phyloP scores from a whole-genome alignment of 2,797 vertebrate species.

The Halcyon chelicuti region DNA sequence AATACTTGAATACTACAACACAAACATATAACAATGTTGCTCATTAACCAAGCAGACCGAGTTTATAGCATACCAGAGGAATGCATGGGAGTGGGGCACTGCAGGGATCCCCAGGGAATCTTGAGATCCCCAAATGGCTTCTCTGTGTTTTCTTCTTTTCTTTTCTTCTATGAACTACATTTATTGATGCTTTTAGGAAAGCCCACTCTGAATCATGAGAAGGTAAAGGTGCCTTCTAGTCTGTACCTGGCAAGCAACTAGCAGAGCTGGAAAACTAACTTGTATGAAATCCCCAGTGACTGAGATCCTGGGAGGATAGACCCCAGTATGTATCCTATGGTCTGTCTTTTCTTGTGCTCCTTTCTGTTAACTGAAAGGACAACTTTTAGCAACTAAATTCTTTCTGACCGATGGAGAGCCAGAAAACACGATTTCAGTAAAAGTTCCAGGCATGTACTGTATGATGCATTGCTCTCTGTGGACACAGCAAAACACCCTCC shows the following conservation, averaged over 20 bases:
- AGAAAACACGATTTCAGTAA: too few relatives aligned
- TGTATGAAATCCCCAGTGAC: background rate
- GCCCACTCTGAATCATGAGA: background rate
- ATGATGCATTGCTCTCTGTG: background rate
- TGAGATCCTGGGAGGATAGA: background rate
- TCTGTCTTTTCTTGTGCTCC: background rate
- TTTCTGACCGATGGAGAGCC: too few relatives aligned
- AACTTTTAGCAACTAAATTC: background rate
- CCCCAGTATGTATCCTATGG: rapidly evolving
- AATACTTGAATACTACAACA: background rate
- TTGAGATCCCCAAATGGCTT: background rate
- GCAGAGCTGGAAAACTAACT: background rate
- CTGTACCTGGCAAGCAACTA: background rate
- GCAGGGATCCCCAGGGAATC: background rate
- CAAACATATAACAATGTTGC: background rate
- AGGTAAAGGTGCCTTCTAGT: background rate
- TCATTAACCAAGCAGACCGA: background rate
- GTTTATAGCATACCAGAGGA: background rate
- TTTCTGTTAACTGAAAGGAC: background rate
- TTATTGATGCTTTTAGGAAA: background rate
- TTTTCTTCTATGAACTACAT: background rate
- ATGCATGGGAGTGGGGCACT: background rate
- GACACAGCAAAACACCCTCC: background rate
- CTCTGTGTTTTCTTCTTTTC: background rate
- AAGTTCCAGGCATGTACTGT: background rate